These are phyloP conservation scores for Trichomalopsis sarcophagae DNA, from an alignment of 1,140 invertebrate species.

Conservation along the genomic window DNA sequence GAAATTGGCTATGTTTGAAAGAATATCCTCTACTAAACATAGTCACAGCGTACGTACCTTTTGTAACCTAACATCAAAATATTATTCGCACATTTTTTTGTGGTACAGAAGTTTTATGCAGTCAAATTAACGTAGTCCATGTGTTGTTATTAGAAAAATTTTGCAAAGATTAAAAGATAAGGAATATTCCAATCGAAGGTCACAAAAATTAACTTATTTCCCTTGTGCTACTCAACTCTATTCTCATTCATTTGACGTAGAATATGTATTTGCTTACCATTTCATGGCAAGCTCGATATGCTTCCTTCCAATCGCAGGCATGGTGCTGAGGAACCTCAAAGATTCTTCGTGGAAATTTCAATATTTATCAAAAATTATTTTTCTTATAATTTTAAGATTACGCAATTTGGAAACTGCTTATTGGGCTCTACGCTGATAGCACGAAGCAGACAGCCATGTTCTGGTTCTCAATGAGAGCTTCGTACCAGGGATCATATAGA, in stretches of 20 bases:
- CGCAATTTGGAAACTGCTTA: background rate
- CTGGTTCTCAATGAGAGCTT: background rate
- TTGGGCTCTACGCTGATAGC: background rate
- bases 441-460: background rate
- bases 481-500: background rate
- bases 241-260: background rate
- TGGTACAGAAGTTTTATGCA: background rate
- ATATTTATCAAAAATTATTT: background rate
- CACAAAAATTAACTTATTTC: background rate
- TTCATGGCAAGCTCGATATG: slow-evolving; percentile 54
- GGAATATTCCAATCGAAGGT: background rate
- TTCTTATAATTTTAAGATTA: background rate
- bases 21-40: too few species aligned
- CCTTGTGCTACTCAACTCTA: background rate
- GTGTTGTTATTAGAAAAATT: background rate
- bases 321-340: background rate
- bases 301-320: slow-evolving; percentile 44
- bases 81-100: background rate
- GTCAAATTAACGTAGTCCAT: background rate
- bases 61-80: background rate
- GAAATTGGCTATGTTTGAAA: too few species aligned
- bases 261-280: slow-evolving; percentile 53
- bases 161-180: background rate
- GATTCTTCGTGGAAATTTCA: background rate
- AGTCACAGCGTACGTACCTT: too few species aligned